phyloP scores from a whole-genome alignment of 2,797 vertebrate genomes.

The Parotocinclus haroldoi region DNA sequence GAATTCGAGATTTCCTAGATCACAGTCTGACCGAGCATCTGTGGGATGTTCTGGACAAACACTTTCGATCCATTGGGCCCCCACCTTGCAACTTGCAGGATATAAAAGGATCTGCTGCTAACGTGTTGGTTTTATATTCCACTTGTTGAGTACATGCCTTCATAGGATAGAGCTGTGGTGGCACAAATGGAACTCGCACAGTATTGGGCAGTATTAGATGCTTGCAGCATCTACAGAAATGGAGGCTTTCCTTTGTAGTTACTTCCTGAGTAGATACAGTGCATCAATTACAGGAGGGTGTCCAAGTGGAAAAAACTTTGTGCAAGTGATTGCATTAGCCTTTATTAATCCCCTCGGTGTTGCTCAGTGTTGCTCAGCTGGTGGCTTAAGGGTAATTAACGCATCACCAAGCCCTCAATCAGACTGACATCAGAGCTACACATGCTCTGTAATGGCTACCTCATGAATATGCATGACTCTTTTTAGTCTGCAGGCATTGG shows the following conservation, averaged over 20 bases:
- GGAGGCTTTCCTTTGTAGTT: slow-evolving; percentile 28
- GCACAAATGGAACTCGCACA: too few species aligned
- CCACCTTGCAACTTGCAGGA: too few species aligned
- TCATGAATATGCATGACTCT: neutral
- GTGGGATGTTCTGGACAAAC: too few species aligned
- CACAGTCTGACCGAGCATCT: too few species aligned
- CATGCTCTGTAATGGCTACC: neutral
- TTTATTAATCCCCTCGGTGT: slow-evolving; percentile 42
- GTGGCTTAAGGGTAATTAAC: slow-evolving; percentile 39
- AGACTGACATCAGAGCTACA: slow-evolving; percentile 20
- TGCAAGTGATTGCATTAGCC: slow-evolving; percentile 49
- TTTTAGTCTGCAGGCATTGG: neutral
- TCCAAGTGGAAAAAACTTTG: slow-evolving; percentile 45
- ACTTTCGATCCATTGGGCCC: too few species aligned
- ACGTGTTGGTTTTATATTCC: too few species aligned
- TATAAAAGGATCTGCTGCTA: too few species aligned
- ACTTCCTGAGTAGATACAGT: slow-evolving; percentile 39
- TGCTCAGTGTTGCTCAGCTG: slow-evolving; percentile 32
- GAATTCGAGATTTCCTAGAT: too few species aligned
- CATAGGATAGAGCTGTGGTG: too few species aligned
- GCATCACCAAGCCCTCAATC: slow-evolving; percentile 20
- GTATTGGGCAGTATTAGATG: too few species aligned
- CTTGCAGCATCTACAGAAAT: too few species aligned
- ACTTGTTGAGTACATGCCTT: too few species aligned
- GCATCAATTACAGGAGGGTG: slow-evolving; percentile 45